Percentiles rank a stretch among this genome's conserved stretches.
phyloP scores from a whole-genome alignment of 2,113 vertebrate species.

The Pedetes capensis region DNA sequence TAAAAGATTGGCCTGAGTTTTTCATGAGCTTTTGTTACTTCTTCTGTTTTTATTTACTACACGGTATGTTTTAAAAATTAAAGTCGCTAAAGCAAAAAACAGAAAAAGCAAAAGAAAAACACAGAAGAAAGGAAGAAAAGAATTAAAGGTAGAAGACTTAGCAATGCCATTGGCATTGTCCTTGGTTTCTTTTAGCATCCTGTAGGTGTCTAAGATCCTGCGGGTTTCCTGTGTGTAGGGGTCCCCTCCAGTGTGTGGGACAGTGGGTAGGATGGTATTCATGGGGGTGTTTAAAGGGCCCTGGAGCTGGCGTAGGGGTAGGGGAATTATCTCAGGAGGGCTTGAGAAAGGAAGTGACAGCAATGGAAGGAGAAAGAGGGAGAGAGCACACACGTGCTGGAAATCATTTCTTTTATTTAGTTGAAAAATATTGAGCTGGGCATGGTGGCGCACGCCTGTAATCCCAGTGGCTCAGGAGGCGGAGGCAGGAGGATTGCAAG shows the following conservation, averaged over 20 bases:
- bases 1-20: neutral
- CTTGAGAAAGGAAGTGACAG: neutral
- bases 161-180: neutral
- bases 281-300: neutral
- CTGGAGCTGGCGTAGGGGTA: neutral
- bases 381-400: neutral
- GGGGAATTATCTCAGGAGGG: neutral
- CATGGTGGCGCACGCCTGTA: too few species aligned
- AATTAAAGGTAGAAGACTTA: neutral
- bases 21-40: neutral
- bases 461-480: too few species aligned
- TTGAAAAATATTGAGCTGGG: neutral
- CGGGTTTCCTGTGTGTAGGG: neutral
- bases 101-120: too few species aligned
- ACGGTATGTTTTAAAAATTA: neutral
- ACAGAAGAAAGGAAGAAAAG: too few species aligned
- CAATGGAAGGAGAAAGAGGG: neutral
- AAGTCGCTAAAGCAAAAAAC: too few species aligned
- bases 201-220: neutral
- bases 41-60: neutral
- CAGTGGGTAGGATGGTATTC: neutral
- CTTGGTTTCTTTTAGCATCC: neutral
- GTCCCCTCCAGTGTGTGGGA: neutral
- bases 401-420: neutral
- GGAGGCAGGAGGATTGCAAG: too few species aligned